Evolutionary conservation across 2,113 vertebrate genomes (phyloP).

Genomic region (Lathamus discolor): DNA sequence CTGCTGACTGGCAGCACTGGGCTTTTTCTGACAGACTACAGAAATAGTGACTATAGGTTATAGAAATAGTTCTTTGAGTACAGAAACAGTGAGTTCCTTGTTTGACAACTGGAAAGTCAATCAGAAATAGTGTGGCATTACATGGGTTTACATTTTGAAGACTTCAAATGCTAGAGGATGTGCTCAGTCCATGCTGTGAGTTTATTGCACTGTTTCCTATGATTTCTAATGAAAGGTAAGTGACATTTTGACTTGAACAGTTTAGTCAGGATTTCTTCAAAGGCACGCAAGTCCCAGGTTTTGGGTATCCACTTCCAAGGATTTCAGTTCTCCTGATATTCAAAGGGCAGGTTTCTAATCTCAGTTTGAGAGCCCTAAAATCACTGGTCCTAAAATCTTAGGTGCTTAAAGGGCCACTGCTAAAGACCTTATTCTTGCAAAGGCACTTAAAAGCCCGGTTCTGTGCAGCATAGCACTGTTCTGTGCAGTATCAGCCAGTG

Average conservation of each 20-base stretch:
- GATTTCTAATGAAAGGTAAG: not conserved
- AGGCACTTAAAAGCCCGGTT: not conserved
- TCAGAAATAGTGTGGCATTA: not conserved
- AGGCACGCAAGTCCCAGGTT: not conserved
- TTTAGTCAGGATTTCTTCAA: not conserved
- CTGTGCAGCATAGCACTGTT: fast-evolving
- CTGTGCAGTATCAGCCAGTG: fast-evolving
- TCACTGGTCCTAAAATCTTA: not conserved
- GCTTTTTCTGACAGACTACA: not conserved
- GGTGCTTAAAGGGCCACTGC: not conserved
- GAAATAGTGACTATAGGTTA: not conserved
- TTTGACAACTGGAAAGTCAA: not conserved
- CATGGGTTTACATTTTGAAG: not conserved
- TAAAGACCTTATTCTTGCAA: not conserved
- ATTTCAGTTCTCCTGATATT: not conserved
- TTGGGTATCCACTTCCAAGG: not conserved
- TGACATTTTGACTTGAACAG: fast-evolving
- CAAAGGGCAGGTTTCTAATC: not conserved
- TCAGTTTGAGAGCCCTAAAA: not conserved
- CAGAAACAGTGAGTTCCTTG: not conserved
- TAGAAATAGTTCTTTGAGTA: not conserved
- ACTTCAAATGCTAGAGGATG: not conserved
- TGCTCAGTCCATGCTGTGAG: not conserved
- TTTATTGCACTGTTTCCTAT: not conserved
- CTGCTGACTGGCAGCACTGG: fast-evolving